Evolutionary conservation across 2,113 vertebrate genomes (phyloP).

Genomic region (Mellivora capensis): DNA sequence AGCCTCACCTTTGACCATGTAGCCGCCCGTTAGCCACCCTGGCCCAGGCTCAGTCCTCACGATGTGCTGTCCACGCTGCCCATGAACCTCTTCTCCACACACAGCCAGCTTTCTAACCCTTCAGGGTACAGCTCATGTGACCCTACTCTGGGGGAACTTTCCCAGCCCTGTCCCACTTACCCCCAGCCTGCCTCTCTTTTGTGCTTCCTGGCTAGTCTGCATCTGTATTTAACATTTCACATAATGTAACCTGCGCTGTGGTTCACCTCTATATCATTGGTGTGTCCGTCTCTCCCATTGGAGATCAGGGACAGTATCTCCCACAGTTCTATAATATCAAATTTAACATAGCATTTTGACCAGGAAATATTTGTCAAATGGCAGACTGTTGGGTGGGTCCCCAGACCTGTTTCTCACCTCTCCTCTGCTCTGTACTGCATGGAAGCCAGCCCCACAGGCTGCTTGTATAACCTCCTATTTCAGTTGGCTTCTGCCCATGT

Average conservation of each 20-base stretch:
- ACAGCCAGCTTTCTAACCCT: neutral
- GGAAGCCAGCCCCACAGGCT: neutral
- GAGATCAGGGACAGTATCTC: neutral
- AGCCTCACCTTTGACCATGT: neutral
- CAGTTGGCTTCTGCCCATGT: neutral
- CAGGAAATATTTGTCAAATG: neutral
- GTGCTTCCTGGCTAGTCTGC: neutral
- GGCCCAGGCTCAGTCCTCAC: neutral
- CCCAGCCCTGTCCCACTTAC: neutral
- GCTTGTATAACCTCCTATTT: neutral
- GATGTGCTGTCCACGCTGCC: fast-evolving
- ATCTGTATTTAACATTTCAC: neutral
- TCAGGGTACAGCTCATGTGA: neutral
- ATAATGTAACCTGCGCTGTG: neutral
- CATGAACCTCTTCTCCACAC: neutral
- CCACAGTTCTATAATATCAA: too few relatives aligned
- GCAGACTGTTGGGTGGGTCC: neutral
- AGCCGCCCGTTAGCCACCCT: neutral
- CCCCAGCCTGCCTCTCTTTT: neutral
- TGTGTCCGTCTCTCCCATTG: neutral
- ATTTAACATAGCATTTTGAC: neutral
- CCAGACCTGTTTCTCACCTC: neutral
- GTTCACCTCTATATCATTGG: neutral
- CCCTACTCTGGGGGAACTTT: neutral
- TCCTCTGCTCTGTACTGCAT: neutral